These are phyloP conservation scores for Forbesichthys papilliferus DNA, from an alignment of 2,113 vertebrate genomes.

Conservation along the genomic window DNA sequence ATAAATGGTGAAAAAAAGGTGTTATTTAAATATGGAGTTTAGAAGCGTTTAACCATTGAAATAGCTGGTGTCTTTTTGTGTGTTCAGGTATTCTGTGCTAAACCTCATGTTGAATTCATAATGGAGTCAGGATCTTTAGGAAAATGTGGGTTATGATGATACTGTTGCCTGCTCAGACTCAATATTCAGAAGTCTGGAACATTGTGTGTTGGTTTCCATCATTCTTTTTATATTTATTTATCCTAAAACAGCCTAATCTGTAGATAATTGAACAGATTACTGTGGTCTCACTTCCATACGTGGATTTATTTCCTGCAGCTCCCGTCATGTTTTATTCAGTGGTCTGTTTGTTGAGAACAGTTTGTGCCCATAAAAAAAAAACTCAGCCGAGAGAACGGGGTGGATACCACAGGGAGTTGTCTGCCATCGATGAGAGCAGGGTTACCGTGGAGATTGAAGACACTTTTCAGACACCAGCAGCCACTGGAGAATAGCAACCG, in stretches of 20 bases:
- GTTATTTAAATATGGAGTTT: too few relatives aligned
- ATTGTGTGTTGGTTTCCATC: neutral
- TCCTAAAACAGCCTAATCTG: neutral
- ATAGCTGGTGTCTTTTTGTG: neutral
- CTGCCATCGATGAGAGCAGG: slow-evolving; percentile 48
- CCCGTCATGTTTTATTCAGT: slow-evolving; percentile 51
- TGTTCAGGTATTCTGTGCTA: too few relatives aligned
- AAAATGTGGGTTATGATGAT: neutral
- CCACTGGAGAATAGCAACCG: slow-evolving; percentile 52
- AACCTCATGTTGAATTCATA: too few relatives aligned
- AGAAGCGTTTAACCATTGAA: neutral
- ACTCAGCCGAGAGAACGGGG: slow-evolving; percentile 54
- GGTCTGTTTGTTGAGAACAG: slow-evolving; percentile 62
- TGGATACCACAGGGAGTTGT: slow-evolving; percentile 51
- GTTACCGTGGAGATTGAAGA: slow-evolving; percentile 51
- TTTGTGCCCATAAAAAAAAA: slow-evolving; percentile 65
- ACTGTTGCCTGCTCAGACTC: neutral
- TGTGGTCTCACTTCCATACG: slow-evolving; percentile 4
- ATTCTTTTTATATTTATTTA: neutral
- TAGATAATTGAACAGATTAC: neutral
- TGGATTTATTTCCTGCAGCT: slow-evolving; percentile 41
- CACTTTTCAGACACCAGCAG: slow-evolving; percentile 43
- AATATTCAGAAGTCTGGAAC: neutral
- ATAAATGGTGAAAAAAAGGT: neutral
- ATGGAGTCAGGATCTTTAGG: too few relatives aligned